phyloP scores from a whole-genome alignment of 2,797 vertebrate species.

The Pangasius djambal region DNA sequence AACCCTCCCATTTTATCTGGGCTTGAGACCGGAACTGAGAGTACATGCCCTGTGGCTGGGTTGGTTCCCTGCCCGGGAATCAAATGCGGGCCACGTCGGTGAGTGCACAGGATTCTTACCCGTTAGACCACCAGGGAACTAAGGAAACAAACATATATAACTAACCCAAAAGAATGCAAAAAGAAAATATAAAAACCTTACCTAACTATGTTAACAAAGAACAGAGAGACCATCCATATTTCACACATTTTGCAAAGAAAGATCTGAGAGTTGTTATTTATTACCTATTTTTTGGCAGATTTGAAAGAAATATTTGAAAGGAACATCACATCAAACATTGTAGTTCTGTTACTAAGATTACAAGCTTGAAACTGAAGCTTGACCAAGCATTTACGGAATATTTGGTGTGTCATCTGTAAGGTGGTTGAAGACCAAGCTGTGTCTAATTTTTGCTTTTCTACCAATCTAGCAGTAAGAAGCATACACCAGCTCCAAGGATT shows the following conservation, averaged over 20 bases:
- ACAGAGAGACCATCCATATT: background rate
- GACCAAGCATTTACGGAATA: background rate
- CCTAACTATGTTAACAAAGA: background rate
- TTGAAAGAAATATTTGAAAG: background rate
- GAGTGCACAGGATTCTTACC: too few species aligned
- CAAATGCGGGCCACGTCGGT: too few species aligned
- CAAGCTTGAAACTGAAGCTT: background rate
- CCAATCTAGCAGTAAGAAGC: background rate
- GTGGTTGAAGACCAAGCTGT: background rate
- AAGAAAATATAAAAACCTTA: background rate
- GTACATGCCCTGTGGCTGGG: too few species aligned
- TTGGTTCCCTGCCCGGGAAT: too few species aligned
- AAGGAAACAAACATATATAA: background rate
- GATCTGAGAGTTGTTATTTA: background rate
- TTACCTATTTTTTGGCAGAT: background rate
- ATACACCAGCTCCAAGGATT: background rate
- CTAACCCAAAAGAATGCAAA: background rate
- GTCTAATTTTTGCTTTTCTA: background rate
- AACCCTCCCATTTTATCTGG: too few species aligned
- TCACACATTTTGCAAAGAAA: background rate
- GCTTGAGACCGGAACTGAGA: too few species aligned
- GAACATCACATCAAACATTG: background rate
- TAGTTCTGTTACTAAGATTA: background rate
- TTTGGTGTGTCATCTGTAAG: background rate
- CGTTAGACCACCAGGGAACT: too few species aligned